phyloP scores from a whole-genome alignment of 2,797 vertebrate species.

The Pangasius krempfi region DNA sequence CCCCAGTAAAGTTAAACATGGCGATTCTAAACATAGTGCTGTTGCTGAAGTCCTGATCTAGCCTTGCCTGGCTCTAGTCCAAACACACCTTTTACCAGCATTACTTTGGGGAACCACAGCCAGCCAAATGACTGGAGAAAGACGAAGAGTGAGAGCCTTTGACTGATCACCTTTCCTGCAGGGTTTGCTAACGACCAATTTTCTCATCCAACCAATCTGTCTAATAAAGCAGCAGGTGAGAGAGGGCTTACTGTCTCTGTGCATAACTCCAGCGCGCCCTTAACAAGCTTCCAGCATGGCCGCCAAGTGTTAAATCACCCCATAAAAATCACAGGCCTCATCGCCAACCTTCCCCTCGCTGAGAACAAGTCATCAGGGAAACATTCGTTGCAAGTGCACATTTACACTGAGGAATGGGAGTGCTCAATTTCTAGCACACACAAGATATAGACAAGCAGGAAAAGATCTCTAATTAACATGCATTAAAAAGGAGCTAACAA shows the following conservation, averaged over 20 bases:
- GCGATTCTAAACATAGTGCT: constrained; percentile 48
- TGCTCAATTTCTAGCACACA: not conserved
- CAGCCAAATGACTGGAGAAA: not conserved
- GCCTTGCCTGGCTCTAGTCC: constrained; percentile 48
- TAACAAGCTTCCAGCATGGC: constrained; percentile 53
- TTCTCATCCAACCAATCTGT: constrained; percentile 7
- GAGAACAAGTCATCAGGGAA: constrained; percentile 38
- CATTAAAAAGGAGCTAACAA: not conserved
- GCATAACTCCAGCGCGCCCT: constrained; percentile 5
- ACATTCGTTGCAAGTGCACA: not conserved
- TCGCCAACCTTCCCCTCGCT: constrained; percentile 17
- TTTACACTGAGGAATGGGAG: not conserved
- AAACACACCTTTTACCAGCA: constrained; percentile 49
- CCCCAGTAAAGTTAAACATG: constrained; percentile 35
- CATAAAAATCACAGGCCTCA: constrained; percentile 51
- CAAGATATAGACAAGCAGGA: not conserved
- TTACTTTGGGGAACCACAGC: constrained; percentile 48
- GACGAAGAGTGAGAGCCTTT: constrained; percentile 7
- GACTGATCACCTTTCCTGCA: constrained; percentile 34
- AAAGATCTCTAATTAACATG: not conserved
- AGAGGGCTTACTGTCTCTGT: constrained; percentile 38
- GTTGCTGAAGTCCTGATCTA: constrained; percentile 46
- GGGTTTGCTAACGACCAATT: constrained; percentile 44
- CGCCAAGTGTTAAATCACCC: constrained; percentile 50
- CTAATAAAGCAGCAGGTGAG: constrained; percentile 55